Evolutionary conservation across 2,113 vertebrate species (phyloP).

Genomic region (Chaenogobius annularis): DNA sequence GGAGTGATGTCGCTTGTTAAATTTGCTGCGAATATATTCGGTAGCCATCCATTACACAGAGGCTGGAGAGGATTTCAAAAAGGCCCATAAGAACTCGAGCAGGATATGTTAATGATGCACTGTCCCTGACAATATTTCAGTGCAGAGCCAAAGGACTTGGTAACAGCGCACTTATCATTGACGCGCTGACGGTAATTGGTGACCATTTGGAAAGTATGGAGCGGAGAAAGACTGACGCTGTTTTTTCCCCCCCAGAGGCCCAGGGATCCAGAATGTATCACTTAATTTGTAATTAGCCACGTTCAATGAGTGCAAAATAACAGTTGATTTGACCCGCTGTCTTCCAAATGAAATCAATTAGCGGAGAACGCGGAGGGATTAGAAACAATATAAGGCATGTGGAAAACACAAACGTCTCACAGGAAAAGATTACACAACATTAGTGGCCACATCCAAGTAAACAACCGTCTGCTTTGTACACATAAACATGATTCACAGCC

Average conservation of each 20-base stretch:
- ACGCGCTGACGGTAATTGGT: constrained; percentile 39
- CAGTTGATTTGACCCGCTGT: constrained; percentile 58
- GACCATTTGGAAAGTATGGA: constrained; percentile 41
- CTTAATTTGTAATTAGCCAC: constrained; percentile 68
- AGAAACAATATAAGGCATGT: constrained; percentile 44
- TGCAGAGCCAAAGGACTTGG: background rate
- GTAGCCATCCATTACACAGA: background rate
- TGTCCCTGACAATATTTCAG: background rate
- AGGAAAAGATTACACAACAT: constrained; percentile 16
- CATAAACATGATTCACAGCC: background rate
- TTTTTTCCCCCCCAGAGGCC: constrained; percentile 17
- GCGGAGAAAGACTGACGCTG: constrained; percentile 30
- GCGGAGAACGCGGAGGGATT: constrained; percentile 54
- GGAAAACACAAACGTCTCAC: constrained; percentile 15
- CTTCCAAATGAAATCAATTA: constrained; percentile 71
- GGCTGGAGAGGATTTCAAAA: constrained; percentile 1
- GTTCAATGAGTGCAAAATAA: constrained; percentile 58
- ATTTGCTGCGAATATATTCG: constrained; percentile 12
- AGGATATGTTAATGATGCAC: background rate
- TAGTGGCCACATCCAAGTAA: background rate
- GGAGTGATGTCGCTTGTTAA: constrained; percentile 24
- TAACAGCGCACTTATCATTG: constrained; percentile 12
- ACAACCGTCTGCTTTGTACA: background rate
- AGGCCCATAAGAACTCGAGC: background rate
- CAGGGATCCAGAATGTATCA: constrained; percentile 36